phyloP scores from a whole-genome alignment of 1,140 invertebrate species.

The Hesperophylax magnus region DNA sequence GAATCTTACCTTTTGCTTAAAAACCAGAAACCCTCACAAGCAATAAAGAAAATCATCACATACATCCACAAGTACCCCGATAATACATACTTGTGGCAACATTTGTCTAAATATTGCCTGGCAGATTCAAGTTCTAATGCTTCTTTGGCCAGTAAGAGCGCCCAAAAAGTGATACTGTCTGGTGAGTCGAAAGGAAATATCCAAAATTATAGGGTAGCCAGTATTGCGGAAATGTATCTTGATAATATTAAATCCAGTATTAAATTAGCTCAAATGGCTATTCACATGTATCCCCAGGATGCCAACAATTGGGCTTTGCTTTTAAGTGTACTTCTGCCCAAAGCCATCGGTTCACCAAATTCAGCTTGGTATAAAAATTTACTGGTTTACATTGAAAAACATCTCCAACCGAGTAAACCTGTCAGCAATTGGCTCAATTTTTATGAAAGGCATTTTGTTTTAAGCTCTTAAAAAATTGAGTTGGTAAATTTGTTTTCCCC shows the following conservation, averaged over 20 bases:
- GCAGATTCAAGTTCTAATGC: neutral
- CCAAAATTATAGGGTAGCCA: conserved; percentile 37
- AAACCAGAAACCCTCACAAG: neutral
- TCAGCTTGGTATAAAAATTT: conserved; percentile 3
- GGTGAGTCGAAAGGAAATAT: conserved; percentile 12
- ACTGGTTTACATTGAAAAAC: conserved; percentile 16
- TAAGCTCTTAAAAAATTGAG: no score
- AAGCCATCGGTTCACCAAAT: neutral
- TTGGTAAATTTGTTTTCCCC: no score
- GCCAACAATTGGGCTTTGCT: conserved; percentile 49
- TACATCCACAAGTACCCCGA: conserved; percentile 38
- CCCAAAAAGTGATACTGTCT: conserved; percentile 36
- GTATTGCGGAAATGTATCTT: conserved; percentile 43
- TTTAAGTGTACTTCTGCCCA: conserved; percentile 15
- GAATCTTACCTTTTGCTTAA: conserved; percentile 45
- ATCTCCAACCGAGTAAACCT: conserved; percentile 2
- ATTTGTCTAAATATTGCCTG: conserved; percentile 44
- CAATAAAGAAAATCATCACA: conserved; percentile 18
- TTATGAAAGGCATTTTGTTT: conserved; percentile 16
- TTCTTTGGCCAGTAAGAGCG: conserved; percentile 22
- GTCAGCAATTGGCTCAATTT: conserved; percentile 28
- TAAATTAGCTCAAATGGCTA: conserved; percentile 47
- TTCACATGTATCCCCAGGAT: conserved; percentile 42
- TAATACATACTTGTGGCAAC: conserved; percentile 43
- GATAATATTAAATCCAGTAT: conserved; percentile 42